Evolutionary conservation across 2,888 invertebrate genomes (phyloP), one percentile per base, ranked within the genome.

Genomic region (Caprella mutica): DNA sequence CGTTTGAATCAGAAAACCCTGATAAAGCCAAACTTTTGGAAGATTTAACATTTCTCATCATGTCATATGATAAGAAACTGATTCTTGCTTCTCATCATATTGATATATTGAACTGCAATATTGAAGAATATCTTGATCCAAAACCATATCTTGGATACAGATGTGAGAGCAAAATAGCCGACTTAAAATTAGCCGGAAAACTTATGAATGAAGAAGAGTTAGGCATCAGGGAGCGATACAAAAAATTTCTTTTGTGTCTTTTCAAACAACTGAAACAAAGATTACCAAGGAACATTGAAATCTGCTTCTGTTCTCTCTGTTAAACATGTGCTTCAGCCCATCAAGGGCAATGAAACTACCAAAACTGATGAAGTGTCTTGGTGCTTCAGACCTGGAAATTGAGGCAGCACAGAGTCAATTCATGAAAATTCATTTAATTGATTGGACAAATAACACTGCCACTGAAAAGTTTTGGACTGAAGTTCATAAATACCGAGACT

Each of bases 181-280:
- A 27, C 24, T 35, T 42, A 14, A 51, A 30, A 1, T 5, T 4
- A 17, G 1, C n/a, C 14, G 14, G 14, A 12, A 43, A 43, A 43
- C 5, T 17, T 12, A 21, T 4, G 5, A 43, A 1, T 8, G 43
- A 43, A 5, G 23, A 39, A 35, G 46, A 44, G 17, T 21, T 39
- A 26, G 30, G 26, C 44, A 23, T 52, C 6, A n/a, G 52, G 19
- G 27, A 43, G 19, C 23, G 52, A 44, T 39, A 39, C 27, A 9
- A 30, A 35, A 27, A 57, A 5, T 52, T 52, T 57, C 26, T 46
- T 23, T 24, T 53, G 35, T 5, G 43, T 14, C 40, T 57, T 35
- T 52, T 46, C 46, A 52, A 38, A 46, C 38, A 57, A 52, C 53
- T 57, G 46, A 35, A 44, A 5, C 44, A 57, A n/a, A 52, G 52